Evolutionary conservation across 2,888 invertebrate species (phyloP).

Genomic region (Scelioninae gen. 1): DNA sequence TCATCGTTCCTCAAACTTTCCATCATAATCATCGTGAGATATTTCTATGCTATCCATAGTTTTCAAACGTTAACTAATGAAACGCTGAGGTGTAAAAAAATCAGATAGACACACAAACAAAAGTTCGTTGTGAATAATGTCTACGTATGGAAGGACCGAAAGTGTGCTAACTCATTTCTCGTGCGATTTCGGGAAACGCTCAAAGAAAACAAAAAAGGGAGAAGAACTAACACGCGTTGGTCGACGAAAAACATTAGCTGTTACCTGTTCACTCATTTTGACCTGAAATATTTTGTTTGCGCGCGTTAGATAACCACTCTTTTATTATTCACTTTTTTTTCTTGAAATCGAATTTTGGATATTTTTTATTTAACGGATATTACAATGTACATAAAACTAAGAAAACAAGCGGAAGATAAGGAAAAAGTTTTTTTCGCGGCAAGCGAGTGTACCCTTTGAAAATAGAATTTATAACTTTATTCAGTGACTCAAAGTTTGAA

Average conservation of each 20-base stretch:
- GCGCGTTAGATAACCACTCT: slow-evolving; percentile 48
- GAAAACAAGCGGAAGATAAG: slow-evolving; percentile 34
- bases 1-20: slow-evolving; percentile 51
- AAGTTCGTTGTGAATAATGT: background rate
- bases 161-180: slow-evolving; percentile 53
- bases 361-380: slow-evolving; percentile 28
- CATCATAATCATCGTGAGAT: slow-evolving; percentile 26
- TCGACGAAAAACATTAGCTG: slow-evolving; percentile 30
- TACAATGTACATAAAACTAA: slow-evolving; percentile 43
- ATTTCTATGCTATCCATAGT: slow-evolving; percentile 4
- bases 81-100: slow-evolving; percentile 34
- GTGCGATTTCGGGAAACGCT: slow-evolving; percentile 53
- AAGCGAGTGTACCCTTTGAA: slow-evolving; percentile 29
- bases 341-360: slow-evolving; percentile 7
- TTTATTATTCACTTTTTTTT: slow-evolving; percentile 31
- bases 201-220: slow-evolving; percentile 36
- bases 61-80: slow-evolving; percentile 33
- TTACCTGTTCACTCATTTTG: too few relatives aligned
- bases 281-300: slow-evolving; percentile 38
- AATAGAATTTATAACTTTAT: slow-evolving; percentile 39
- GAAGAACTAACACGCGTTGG: slow-evolving; percentile 21
- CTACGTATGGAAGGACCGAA: background rate
- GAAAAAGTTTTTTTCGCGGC: slow-evolving; percentile 4
- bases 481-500: slow-evolving; percentile 26
- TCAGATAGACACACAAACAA: slow-evolving; percentile 23